Percentiles rank a stretch among this genome's conserved stretches.
phyloP scores from a whole-genome alignment of 2,888 invertebrate species.

The Lithophane semibrunnea region DNA sequence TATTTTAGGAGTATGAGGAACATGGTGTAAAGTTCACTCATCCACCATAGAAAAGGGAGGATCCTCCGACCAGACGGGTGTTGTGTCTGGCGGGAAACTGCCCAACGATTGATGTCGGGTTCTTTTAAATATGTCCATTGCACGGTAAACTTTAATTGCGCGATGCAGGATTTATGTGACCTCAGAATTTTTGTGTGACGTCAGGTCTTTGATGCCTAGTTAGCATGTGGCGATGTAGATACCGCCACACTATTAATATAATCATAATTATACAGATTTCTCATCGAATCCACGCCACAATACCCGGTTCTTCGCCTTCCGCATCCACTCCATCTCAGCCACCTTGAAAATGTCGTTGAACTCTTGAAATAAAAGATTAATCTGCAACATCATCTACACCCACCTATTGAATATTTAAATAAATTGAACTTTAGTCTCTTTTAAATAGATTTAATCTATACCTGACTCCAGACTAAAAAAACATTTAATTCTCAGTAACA shows the following conservation, averaged over 20 bases:
- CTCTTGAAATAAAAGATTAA: constrained; percentile 18
- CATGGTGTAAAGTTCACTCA: too few species aligned
- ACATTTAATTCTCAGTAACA: constrained; percentile 27
- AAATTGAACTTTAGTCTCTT: constrained; percentile 20
- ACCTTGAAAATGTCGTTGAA: constrained; percentile 40
- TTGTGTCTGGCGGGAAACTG: too few species aligned
- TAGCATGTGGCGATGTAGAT: too few species aligned
- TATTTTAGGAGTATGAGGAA: too few species aligned
- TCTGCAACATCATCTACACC: constrained; percentile 18
- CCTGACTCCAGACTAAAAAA: constrained; percentile 10
- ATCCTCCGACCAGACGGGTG: too few species aligned
- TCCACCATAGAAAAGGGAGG: too few species aligned
- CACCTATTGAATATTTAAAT: constrained; percentile 20
- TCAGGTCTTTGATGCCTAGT: too few species aligned
- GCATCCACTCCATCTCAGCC: background rate
- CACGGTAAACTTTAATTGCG: too few species aligned
- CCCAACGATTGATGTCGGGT: too few species aligned
- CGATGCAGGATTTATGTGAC: too few species aligned
- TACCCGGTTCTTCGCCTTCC: constrained; percentile 17
- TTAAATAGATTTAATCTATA: constrained; percentile 7
- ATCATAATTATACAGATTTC: background rate
- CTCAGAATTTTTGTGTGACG: too few species aligned
- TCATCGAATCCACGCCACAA: background rate
- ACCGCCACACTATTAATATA: background rate
- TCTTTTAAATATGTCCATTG: too few species aligned